Conservation (phyloP, 2,888 invertebrate genomes). For the Teleogryllus oceanicus region DNA sequence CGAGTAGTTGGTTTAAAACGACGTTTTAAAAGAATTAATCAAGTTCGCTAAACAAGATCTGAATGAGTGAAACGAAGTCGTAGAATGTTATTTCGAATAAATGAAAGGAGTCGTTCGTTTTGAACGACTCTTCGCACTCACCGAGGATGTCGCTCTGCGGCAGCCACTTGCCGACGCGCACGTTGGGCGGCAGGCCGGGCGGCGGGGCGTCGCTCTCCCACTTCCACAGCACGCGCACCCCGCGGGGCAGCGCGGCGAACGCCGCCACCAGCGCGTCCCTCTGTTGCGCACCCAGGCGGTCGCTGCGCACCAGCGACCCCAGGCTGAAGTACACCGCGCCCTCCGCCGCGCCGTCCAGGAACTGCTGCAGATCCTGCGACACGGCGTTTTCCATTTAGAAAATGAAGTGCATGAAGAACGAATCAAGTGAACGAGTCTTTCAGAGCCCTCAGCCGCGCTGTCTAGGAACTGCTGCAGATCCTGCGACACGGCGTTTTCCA, state of each 20-base stretch:
- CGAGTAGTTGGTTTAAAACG: no score
- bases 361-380: slow-evolving; percentile 49
- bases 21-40: no score
- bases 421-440: no score
- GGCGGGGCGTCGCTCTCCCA: slow-evolving; percentile 40
- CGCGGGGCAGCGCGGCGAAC: slow-evolving; percentile 41
- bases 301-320: slow-evolving; percentile 43
- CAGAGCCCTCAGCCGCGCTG: slow-evolving; percentile 47
- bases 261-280: slow-evolving; percentile 37
- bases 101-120: no score
- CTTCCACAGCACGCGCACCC: slow-evolving; percentile 47
- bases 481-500: slow-evolving; percentile 41
- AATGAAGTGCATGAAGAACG: no score
- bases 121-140: neutral
- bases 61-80: no score
- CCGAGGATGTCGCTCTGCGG: slow-evolving; percentile 19
- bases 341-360: slow-evolving; percentile 50
- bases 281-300: slow-evolving; percentile 20
- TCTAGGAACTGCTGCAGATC: slow-evolving; percentile 51
- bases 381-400: neutral
- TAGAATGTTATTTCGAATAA: no score
- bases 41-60: no score
- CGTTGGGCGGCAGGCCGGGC: slow-evolving; percentile 23
- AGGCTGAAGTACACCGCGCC: slow-evolving; percentile 48
- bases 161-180: slow-evolving; percentile 26